Base-by-base conservation (phyloP, 2,113 vertebrate species). In the Cavia aperea region DNA sequence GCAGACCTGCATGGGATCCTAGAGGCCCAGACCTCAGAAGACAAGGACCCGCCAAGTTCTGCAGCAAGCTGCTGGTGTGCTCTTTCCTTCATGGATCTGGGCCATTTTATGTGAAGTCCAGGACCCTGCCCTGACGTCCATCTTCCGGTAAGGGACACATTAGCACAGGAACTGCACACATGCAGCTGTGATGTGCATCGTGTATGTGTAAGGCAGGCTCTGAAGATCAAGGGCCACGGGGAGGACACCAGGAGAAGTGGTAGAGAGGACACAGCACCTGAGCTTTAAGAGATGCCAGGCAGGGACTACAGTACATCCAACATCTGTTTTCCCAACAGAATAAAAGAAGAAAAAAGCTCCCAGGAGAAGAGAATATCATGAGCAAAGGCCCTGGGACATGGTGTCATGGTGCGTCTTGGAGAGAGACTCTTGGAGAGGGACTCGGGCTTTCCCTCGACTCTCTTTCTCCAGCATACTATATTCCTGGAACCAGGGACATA, bases 131-230 rank as follows among this genome's bases (percentile, higher is more conserved):
- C n/a, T 39, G 68, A 24, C 33, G 5, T 7, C 75, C 5, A 2
- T 36, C 62, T 68, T 77, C n/a, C 26, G 8, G 12, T 3, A 56
- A 56, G 11, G 8, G 75, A 36, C 24, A 4, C 4, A 19, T 5
- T 14, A 21, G 26, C 63, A 1, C 36, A 6, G 58, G 26, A 5
- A 1, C 72, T 39, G 8, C 24, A 46, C 15, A 2, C 2, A 1
- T 6, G 46, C 0, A 4, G 60, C 31, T 56, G 7, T 36, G 83
- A 9, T 13, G 51, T 11, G 29, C 5, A 0, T 49, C 11, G 16
- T 36, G 1, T 4, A 0, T 33, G 63, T 49, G 6, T 51, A 2
- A 73, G 43, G 58, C 49, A 49, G 2, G 51, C 36, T 58, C 36
- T 9, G 2, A n/a, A 62, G 2, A 51, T 36, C 9, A 1, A 70